Base-by-base conservation (phyloP, 2,113 vertebrate species). In the Catagonus wagneri region DNA sequence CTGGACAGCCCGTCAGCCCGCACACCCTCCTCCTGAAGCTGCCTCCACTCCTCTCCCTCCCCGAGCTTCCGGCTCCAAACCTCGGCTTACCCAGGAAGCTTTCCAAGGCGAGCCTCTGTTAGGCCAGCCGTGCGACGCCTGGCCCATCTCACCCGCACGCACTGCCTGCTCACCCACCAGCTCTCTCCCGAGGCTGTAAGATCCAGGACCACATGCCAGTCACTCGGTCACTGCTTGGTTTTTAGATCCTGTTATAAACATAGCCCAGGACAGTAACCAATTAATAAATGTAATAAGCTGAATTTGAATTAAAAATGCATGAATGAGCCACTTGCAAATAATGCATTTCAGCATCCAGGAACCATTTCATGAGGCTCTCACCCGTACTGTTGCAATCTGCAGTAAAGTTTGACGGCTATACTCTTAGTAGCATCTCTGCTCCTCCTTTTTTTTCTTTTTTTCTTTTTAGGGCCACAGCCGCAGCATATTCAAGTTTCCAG, bases 141-240 rank as follows among this genome's bases (percentile, higher is more conserved):
- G 27, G 8, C 0, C 1, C 27, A 2, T 2, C 8, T 1, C 23
- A 34, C 15, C 29, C 7, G 0, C 11, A 12, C 52, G n/a, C 44
- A 4, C 32, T 0, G 15, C 29, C 17, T 27, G 19, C 27, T 44
- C 2, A 22, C 32, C 1, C 1, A 22, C 1, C 4, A 4, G 14
- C 27, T 44, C 12, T 29, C 17, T 56, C 1, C 25, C 20, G 1
- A 3, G 23, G 6, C 1, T 44, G 17, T 61, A 20, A 25, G 10
- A 12, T 27, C 20, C 11, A 3, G 4, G 54, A 10, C 15, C 15
- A 11, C 3, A 20, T 1, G 27, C 15, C 5, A 20, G 19, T 20
- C 81, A 15, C n/a, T 1, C 27, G 10, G 6, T 34, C 2, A 15
- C 15, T 16, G 1, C 2, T 12, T 6, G 19, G 0, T n/a, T 14